Evolutionary conservation across 2,888 invertebrate species (phyloP).

Genomic region (Drosophila ustulata): DNA sequence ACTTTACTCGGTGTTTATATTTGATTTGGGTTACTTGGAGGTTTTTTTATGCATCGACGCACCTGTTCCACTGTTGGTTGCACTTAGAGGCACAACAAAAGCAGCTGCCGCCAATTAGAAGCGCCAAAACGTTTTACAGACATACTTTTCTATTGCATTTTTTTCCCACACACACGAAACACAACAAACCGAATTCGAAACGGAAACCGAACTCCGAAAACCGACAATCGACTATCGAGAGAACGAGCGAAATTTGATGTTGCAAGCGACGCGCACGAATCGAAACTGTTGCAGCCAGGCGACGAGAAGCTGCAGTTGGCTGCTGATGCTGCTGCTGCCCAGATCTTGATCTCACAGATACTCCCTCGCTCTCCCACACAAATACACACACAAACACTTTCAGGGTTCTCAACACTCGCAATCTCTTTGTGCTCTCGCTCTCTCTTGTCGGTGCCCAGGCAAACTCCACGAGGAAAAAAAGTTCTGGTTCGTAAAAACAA

Average conservation of each 20-base stretch:
- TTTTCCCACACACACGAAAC: conserved; percentile 49
- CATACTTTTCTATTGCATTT: conserved; percentile 51
- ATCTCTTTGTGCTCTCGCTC: conserved; percentile 2
- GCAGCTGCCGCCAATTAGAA: conserved; percentile 77
- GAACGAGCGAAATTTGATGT: conserved; percentile 55
- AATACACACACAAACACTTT: conserved; percentile 11
- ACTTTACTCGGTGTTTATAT: conserved; percentile 10
- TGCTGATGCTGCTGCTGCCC: conserved; percentile 23
- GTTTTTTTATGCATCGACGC: conserved; percentile 56
- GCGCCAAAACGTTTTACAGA: conserved; percentile 70
- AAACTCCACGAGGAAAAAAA: conserved; percentile 33
- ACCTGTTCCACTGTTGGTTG: conserved; percentile 67
- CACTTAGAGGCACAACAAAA: conserved; percentile 68
- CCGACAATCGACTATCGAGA: conserved; percentile 1
- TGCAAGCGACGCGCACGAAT: conserved; percentile 65
- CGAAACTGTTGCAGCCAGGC: conserved; percentile 60
- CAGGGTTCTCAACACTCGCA: conserved; percentile 33
- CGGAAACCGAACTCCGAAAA: conserved; percentile 5
- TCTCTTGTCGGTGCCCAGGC: conserved; percentile 10
- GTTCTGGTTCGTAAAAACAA: conserved; percentile 52
- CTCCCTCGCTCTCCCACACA: conserved; percentile 45
- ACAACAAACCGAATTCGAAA: conserved; percentile 21
- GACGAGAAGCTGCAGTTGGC: conserved; percentile 61
- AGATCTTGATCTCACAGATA: conserved; percentile 52
- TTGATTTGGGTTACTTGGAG: conserved; percentile 5